A percentile compares a stretch with the other conserved stretches of the same genome.
These are phyloP conservation scores for Psittacula derbiana DNA, from an alignment of 2,797 vertebrate genomes.

Conservation along the genomic window DNA sequence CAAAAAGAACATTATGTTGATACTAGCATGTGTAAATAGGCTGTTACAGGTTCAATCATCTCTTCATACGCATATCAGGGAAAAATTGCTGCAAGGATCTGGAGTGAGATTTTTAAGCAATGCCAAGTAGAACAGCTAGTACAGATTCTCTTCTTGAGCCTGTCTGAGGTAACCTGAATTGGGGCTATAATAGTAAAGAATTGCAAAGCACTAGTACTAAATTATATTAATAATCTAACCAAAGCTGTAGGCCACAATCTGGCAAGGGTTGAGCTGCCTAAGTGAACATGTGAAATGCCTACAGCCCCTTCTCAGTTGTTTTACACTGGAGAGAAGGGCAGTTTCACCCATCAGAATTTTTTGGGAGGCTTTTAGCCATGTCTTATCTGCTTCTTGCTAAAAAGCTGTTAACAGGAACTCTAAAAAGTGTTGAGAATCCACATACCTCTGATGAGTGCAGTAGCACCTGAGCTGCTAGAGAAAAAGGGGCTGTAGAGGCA, in stretches of 20 bases:
- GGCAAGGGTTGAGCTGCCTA: neutral
- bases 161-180: neutral
- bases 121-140: neutral
- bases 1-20: neutral
- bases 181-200: neutral
- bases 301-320: neutral
- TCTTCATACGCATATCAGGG: neutral
- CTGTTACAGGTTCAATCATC: neutral
- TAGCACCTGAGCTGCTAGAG: neutral
- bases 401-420: neutral
- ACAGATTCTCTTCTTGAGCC: neutral
- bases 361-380: too few relatives aligned
- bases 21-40: neutral
- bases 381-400: neutral
- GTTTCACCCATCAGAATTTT: neutral
- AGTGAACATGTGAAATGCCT: too few relatives aligned
- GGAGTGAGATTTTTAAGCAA: neutral
- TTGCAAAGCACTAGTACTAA: neutral
- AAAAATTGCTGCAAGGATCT: neutral
- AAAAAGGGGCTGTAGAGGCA: neutral
- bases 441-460: neutral
- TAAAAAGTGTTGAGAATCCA: neutral
- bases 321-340: neutral
- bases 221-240: neutral
- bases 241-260: neutral